Conservation (phyloP, 2,888 invertebrate genomes). For the Himalopsyche japonica region DNA sequence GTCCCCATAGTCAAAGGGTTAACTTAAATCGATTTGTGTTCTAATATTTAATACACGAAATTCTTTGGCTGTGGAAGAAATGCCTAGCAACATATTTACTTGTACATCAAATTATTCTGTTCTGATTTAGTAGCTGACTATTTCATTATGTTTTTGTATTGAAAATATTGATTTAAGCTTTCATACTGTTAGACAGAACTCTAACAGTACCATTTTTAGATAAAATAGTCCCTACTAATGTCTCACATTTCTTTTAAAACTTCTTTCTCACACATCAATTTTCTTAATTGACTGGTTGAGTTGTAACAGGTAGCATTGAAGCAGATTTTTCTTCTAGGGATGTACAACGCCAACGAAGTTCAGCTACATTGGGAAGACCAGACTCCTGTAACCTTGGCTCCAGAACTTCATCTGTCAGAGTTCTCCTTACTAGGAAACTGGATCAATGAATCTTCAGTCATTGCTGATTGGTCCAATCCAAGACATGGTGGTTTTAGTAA, state of each 20-base stretch:
- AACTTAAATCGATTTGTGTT: too few species aligned
- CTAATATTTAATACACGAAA: too few species aligned
- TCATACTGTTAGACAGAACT: too few species aligned
- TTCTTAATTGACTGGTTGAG: conserved; percentile 3
- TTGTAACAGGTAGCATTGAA: conserved; percentile 37
- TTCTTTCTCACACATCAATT: conserved; percentile 6
- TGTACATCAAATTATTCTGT: too few species aligned
- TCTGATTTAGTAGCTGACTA: too few species aligned
- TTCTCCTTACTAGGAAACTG: conserved; percentile 72
- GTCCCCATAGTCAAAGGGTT: too few species aligned
- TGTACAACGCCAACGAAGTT: conserved; percentile 77
- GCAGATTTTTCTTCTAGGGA: conserved; percentile 62
- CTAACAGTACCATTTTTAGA: too few species aligned
- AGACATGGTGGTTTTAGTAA: conserved; percentile 74
- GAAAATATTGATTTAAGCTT: too few species aligned
- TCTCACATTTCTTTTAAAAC: neutral
- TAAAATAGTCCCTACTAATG: neutral
- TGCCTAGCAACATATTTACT: too few species aligned
- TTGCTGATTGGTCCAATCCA: conserved; percentile 68
- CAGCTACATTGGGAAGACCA: conserved; percentile 75
- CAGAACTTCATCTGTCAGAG: conserved; percentile 79
- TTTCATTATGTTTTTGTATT: too few species aligned
- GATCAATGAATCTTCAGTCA: conserved; percentile 72
- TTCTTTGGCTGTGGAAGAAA: too few species aligned
- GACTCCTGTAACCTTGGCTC: conserved; percentile 73